Percentiles rank a stretch among this genome's conserved stretches.
phyloP scores from a whole-genome alignment of 2,113 vertebrate genomes.

The Protobothrops flavoviridis region DNA sequence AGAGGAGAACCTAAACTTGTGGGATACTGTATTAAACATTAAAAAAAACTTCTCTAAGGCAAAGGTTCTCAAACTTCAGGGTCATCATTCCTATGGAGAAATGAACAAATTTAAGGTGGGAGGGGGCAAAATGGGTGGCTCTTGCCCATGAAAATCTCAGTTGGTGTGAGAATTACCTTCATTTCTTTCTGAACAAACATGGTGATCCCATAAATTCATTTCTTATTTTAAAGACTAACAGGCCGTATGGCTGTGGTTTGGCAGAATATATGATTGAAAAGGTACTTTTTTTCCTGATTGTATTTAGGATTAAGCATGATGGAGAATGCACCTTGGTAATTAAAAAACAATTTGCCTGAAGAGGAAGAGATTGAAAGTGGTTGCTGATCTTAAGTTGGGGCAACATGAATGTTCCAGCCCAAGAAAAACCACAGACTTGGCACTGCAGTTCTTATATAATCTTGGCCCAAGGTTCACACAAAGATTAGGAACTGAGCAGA shows the following conservation, averaged over 20 bases:
- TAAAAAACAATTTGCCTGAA: neutral
- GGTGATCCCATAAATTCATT: neutral
- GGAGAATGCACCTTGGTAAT: neutral
- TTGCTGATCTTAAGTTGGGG: neutral
- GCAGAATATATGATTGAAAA: neutral
- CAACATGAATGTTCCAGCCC: neutral
- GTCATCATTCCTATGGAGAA: neutral
- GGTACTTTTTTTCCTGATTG: neutral
- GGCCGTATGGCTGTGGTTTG: neutral
- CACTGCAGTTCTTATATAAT: conserved; percentile 17
- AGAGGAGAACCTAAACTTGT: neutral
- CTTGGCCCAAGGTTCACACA: neutral
- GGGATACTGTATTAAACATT: neutral
- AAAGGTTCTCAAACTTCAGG: neutral
- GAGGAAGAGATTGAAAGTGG: neutral
- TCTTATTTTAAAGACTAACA: neutral
- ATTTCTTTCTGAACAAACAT: neutral
- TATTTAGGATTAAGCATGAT: neutral
- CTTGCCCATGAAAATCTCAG: neutral
- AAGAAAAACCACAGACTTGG: neutral
- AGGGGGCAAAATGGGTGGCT: neutral
- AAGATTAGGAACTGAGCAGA: neutral
- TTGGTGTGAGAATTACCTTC: neutral
- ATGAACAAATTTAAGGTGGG: neutral
- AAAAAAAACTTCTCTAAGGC: neutral